These are phyloP conservation scores for Cynopterus brachyotis DNA, from an alignment of 2,113 vertebrate genomes.

Conservation along the genomic window DNA sequence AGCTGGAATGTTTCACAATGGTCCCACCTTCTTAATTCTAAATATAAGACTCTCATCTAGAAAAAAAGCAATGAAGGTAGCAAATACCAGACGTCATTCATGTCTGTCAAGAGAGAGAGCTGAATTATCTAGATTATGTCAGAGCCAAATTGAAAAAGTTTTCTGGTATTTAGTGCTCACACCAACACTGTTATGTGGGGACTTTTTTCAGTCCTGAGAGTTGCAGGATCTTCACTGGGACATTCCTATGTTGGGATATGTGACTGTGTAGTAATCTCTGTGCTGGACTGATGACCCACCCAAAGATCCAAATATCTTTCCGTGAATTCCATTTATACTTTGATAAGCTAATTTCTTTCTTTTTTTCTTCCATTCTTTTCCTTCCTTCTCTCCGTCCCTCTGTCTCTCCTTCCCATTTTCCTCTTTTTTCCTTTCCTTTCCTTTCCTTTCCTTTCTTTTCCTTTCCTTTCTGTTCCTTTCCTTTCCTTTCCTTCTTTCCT, in stretches of 20 bases:
- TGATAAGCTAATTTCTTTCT: not conserved
- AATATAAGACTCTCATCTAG: not conserved
- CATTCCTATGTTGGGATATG: accelerated
- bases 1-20: not conserved
- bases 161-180: not conserved
- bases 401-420: not conserved
- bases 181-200: accelerated
- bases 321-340: not conserved
- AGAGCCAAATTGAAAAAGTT: accelerated
- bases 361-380: not conserved
- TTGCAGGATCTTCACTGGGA: not conserved
- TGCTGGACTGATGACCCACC: accelerated
- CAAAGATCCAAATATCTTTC: not conserved
- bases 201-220: accelerated
- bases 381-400: not conserved
- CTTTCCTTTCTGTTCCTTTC: too few species aligned
- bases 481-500: not conserved
- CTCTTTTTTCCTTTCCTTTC: not conserved
- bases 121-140: not conserved
- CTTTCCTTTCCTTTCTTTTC: too few species aligned
- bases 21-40: not conserved
- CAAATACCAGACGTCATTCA: not conserved
- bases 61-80: not conserved
- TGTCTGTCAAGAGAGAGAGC: not conserved
- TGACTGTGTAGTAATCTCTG: not conserved